Evolutionary conservation across 2,113 vertebrate genomes (phyloP).

Genomic region (Hucho hucho): DNA sequence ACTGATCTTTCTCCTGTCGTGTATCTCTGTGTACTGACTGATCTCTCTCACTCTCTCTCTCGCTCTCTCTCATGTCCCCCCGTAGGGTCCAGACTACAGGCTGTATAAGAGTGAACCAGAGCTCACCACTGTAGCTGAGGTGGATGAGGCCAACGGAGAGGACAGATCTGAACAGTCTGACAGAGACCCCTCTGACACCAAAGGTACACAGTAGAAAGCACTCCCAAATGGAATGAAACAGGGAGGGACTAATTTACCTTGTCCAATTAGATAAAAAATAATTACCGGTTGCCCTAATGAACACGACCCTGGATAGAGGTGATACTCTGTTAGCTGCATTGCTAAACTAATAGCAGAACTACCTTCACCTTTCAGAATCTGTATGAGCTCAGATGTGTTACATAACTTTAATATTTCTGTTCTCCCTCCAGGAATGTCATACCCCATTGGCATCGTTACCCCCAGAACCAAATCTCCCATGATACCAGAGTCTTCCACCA

Average conservation of each 20-base stretch:
- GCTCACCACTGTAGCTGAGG: constrained; percentile 94
- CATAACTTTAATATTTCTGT: no score
- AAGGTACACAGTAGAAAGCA: constrained; percentile 74
- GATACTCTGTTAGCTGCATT: no score
- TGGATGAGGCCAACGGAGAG: constrained; percentile 94
- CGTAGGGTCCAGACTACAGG: constrained; percentile 94
- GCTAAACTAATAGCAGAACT: no score
- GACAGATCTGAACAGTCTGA: constrained; percentile 86
- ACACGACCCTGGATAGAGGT: no score
- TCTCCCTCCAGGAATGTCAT: constrained; percentile 79
- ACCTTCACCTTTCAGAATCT: no score
- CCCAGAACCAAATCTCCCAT: constrained; percentile 90
- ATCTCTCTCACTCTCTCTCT: constrained; percentile 1
- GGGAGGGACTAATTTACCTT: no score
- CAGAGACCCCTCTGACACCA: constrained; percentile 74
- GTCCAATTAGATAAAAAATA: no score
- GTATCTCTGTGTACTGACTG: not conserved
- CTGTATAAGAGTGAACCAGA: constrained; percentile 98
- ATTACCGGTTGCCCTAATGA: no score
- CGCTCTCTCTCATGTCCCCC: constrained; percentile 15
- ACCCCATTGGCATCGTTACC: constrained; percentile 90
- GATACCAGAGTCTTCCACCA: constrained; percentile 88
- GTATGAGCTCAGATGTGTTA: not conserved
- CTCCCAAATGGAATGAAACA: no score
- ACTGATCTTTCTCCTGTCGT: no score